Conservation (phyloP, 2,888 invertebrate species). For the Galeopsomyia nigrocyanea region DNA sequence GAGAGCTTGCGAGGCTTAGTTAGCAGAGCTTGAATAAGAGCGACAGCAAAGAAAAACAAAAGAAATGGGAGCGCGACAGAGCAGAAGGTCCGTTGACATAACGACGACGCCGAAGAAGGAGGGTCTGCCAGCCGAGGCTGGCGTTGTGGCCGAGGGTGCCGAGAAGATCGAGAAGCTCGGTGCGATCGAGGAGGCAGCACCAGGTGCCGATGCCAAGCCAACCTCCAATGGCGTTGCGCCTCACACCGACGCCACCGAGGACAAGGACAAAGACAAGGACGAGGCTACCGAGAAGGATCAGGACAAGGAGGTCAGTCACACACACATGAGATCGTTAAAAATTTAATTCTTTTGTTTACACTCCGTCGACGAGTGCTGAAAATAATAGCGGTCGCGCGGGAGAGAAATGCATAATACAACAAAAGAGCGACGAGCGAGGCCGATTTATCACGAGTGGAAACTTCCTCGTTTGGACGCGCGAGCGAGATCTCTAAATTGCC, state of each 20-base stretch:
- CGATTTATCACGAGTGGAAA: too few species aligned
- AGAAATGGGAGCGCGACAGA: constrained; percentile 88
- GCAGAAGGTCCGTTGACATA: constrained; percentile 89
- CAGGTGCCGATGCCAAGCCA: constrained; percentile 76
- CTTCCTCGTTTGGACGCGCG: too few species aligned
- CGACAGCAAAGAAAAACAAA: constrained; percentile 44
- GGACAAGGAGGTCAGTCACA: constrained; percentile 66
- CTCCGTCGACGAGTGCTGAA: too few species aligned
- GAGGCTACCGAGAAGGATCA: constrained; percentile 77
- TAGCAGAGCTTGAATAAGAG: constrained; percentile 26
- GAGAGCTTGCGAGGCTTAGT: constrained; percentile 5
- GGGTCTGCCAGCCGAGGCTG: constrained; percentile 51
- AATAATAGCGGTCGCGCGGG: too few species aligned
- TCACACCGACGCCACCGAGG: constrained; percentile 71
- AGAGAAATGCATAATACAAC: too few species aligned
- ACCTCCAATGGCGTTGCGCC: constrained; percentile 81
- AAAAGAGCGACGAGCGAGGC: too few species aligned
- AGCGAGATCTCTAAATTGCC: constrained; percentile 7
- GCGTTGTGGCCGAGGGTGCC: constrained; percentile 70
- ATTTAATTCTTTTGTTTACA: too few species aligned
- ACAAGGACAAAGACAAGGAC: constrained; percentile 79
- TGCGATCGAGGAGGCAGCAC: constrained; percentile 76
- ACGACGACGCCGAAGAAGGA: constrained; percentile 78
- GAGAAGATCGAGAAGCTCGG: constrained; percentile 73
- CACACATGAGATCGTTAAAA: too few species aligned